These are phyloP conservation scores for Anisognathus igniventris DNA, from an alignment of 2,797 vertebrate species.

Conservation along the genomic window DNA sequence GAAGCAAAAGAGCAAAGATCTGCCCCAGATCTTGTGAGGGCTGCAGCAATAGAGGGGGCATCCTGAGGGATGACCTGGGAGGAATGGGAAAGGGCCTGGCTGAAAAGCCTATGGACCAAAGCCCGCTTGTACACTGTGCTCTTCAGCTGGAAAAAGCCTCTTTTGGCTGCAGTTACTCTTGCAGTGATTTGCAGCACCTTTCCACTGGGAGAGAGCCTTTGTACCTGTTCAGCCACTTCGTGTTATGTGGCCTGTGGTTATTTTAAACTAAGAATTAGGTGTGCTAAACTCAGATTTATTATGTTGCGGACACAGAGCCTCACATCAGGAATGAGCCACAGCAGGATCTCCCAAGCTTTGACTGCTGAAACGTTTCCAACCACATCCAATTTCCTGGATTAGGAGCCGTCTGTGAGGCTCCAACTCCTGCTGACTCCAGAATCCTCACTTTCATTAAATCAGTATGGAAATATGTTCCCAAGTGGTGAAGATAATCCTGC, in stretches of 20 bases:
- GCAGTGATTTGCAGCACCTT: neutral
- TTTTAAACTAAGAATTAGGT: slow-evolving; percentile 19
- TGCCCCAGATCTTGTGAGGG: neutral
- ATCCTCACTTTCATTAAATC: slow-evolving; percentile 20
- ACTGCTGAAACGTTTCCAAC: neutral
- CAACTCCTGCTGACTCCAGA: slow-evolving; percentile 31
- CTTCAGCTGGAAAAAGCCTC: neutral
- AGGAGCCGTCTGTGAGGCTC: neutral
- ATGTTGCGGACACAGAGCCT: neutral
- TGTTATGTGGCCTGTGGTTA: slow-evolving; percentile 9
- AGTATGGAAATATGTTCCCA: slow-evolving; percentile 37
- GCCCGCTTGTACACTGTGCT: neutral
- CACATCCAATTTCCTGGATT: slow-evolving; percentile 46
- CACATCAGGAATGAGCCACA: slow-evolving; percentile 9
- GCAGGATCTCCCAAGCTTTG: slow-evolving; percentile 5
- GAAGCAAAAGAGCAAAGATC: neutral
- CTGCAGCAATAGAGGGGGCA: neutral
- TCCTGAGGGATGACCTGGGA: neutral
- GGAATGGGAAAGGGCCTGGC: neutral
- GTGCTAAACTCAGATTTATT: neutral
- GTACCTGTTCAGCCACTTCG: neutral
- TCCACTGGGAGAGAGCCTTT: neutral
- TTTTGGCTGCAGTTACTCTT: neutral
- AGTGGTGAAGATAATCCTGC: slow-evolving; percentile 7
- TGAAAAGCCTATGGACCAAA: neutral